Evolutionary conservation across 2,113 vertebrate genomes (phyloP).

Genomic region (Lonchura striata): DNA sequence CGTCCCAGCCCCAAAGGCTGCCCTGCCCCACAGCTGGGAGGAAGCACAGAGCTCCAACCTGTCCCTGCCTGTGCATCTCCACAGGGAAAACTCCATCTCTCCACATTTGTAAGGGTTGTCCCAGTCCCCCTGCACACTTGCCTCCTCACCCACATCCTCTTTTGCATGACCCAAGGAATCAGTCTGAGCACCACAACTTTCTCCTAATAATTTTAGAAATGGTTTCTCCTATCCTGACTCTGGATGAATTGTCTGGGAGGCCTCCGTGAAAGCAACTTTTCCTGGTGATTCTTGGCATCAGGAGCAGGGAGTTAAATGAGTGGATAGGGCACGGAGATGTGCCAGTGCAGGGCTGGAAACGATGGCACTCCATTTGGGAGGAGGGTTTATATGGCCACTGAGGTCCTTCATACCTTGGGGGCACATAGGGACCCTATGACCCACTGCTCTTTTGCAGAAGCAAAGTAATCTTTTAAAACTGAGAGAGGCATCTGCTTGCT

Average conservation of each 20-base stretch:
- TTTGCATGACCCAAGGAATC: neutral
- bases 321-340: neutral
- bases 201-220: neutral
- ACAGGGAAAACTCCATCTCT: neutral
- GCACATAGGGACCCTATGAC: neutral
- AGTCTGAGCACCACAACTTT: neutral
- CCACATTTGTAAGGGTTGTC: neutral
- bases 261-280: neutral
- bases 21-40: neutral
- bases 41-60: neutral
- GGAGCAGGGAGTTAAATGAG: neutral
- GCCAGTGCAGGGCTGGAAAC: neutral
- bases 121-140: neutral
- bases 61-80: neutral
- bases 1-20: neutral
- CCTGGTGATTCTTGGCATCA: neutral
- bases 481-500: neutral
- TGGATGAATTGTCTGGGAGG: neutral
- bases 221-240: neutral
- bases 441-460: neutral
- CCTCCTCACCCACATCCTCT: neutral
- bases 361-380: neutral
- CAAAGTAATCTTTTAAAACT: neutral
- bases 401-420: neutral
- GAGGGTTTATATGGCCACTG: neutral